Conservation (phyloP, 2,113 vertebrate genomes). For the Pelmatolapia mariae region DNA sequence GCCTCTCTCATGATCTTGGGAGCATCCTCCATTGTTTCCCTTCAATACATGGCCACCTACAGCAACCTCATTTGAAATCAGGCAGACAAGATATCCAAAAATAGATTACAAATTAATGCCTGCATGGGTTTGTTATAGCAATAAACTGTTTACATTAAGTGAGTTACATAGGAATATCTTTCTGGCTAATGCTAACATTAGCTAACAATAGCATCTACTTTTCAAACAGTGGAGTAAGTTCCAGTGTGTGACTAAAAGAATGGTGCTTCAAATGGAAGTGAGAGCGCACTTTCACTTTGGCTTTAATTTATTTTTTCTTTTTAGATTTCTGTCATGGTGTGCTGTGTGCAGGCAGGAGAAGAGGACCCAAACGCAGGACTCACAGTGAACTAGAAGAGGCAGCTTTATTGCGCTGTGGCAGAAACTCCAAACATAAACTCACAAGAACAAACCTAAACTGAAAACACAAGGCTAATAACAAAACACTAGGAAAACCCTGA, state of each 20-base stretch:
- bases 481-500: neutral
- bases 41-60: accelerated
- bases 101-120: neutral
- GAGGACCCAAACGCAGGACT: neutral
- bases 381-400: neutral
- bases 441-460: neutral
- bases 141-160: neutral
- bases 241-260: neutral
- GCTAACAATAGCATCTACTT: neutral
- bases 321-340: neutral
- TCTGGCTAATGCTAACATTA: neutral
- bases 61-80: neutral
- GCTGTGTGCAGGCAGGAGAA: neutral
- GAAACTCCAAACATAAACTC: neutral
- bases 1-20: neutral
- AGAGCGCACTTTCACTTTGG: neutral
- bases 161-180: neutral
- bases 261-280: accelerated
- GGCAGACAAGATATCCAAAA: neutral
- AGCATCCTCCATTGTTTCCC: accelerated
- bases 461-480: neutral
- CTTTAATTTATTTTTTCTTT: neutral
- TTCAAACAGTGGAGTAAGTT: neutral
- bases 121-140: neutral
- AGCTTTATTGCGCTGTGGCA: neutral